Base-by-base conservation (phyloP, 1,140 invertebrate species). In the Zaprionus vittiger region DNA sequence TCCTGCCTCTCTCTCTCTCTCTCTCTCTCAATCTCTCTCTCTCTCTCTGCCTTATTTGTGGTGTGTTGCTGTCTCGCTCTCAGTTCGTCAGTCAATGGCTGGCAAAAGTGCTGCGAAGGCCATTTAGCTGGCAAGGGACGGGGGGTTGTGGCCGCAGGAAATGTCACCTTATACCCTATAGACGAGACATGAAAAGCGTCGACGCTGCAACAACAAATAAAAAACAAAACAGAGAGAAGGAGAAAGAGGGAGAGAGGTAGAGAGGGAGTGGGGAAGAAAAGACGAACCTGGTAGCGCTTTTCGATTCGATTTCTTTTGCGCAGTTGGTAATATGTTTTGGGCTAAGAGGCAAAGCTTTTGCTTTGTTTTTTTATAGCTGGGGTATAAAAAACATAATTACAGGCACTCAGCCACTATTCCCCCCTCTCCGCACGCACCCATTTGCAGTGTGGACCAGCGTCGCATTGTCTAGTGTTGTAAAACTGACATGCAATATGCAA, bases 151-250 rank as follows among this genome's bases (percentile, higher is more conserved):
- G 66, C 55, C 57, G 76, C 83, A 87, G 83, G 83, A 87, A 87
- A 87, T 83, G 83, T 81, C 81, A 87, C 84, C 83, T 76, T 83
- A 87, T 62, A 83, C 83, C 62, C 63, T 65, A 54, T 73, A 56
- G 73, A 74, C 63, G 52, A 28, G 17, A 31, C 37, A 14, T 47
- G 47, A 54, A 69, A 83, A 65, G 69, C 41, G 85, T 79, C 83
- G 83, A 83, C 83, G 77, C 26, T 74, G 83, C 83, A 28, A 22
- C 24, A 66, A 9, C 41, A 65, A 71, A 41, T 26, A 28, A 24
- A 15, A 59, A 47, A 54, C 34, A 34, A 49, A 64, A 31, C 34
- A n/a, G 5, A 6, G 28, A 20, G 31, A 12, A 24, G 3, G 28
- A 56, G 14, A 17, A 57, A 65, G 31, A 47, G 7, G 59, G 9